These are phyloP conservation scores for Parasteatoda tepidariorum DNA, from an alignment of 1,140 invertebrate species.

Conservation along the genomic window DNA sequence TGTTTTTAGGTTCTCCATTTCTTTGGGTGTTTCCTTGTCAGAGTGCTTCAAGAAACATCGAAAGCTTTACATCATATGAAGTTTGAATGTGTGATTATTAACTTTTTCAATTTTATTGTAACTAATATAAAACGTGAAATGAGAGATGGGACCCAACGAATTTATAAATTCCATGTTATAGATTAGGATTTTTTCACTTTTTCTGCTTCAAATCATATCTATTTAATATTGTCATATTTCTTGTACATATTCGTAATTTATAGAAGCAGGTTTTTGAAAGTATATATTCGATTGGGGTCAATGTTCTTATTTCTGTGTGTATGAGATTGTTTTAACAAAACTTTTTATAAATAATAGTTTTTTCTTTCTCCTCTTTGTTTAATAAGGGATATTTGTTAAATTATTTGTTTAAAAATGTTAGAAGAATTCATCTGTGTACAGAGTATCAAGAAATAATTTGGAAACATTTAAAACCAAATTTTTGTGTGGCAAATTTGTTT, in stretches of 20 bases:
- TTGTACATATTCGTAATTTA: neutral
- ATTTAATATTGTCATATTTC: neutral
- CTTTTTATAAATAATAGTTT: no score
- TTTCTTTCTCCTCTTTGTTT: no score
- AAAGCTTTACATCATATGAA: slow-evolving; percentile 63
- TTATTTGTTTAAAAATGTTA: no score
- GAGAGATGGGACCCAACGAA: neutral
- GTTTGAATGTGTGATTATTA: slow-evolving; percentile 62
- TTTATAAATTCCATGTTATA: neutral
- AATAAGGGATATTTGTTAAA: no score
- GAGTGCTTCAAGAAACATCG: slow-evolving; percentile 63
- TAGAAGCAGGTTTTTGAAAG: neutral
- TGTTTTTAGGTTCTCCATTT: slow-evolving; percentile 67
- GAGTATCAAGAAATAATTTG: no score
- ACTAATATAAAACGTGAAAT: neutral
- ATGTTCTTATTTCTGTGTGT: slow-evolving; percentile 28
- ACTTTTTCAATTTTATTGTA: neutral
- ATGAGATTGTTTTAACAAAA: slow-evolving; percentile 11
- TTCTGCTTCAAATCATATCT: neutral
- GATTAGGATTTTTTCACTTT: neutral
- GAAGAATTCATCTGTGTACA: no score
- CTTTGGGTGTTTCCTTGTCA: slow-evolving; percentile 77
- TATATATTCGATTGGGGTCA: neutral
- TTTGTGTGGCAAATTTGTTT: no score
- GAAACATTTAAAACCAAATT: no score